Evolutionary conservation across 2,113 vertebrate genomes (phyloP), one percentile per base, ranked within the genome.

Genomic region (Ictalurus punctatus): DNA sequence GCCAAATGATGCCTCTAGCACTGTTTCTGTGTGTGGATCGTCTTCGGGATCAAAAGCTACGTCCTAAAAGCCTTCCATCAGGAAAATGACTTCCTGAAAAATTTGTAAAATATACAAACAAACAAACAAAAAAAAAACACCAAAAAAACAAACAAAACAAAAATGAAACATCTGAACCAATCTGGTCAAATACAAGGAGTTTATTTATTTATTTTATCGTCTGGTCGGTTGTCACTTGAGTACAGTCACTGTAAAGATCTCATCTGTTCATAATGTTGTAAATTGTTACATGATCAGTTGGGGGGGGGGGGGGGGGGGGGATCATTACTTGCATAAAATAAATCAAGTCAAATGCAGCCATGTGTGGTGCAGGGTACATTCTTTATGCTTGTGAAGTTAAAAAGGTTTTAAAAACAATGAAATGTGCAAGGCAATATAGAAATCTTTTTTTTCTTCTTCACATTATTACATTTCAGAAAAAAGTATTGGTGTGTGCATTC

Each of bases 301-400:
- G 92, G 21, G 44, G 40, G 21, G 44, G 40, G 40, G 44, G 44
- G 6, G 44, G 44, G 91, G 92, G 21, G 44, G 44, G 6, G 44
- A 40, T 48, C 44, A 48, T 48, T 48, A 48, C 44, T 93, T 95
- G 92, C 93, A 95, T 91, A 91, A 93, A 94, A 95, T 90, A 87
- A 91, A 89, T 63, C 48, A 17, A 59, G 58, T 87, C 65, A 86
- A 40, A 95, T 92, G 91, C 89, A 85, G 92, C 85, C 93, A 92
- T 93, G 92, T 92, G 89, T 94, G 91, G 93, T 73, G 94, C 25
- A 78, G 88, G 92, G 92, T 95, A 94, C 95, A 95, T 95, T 95
- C 93, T 90, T 93, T 89, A 74, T 17, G 56, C 87, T 85, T 74
- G 40, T 21, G 48, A 78, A n/a, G 86, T 76, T 82, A 14, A 61